Percentiles rank a stretch among this genome's conserved stretches.
phyloP scores from a whole-genome alignment of 2,888 invertebrate species.

The Drosophila recens region DNA sequence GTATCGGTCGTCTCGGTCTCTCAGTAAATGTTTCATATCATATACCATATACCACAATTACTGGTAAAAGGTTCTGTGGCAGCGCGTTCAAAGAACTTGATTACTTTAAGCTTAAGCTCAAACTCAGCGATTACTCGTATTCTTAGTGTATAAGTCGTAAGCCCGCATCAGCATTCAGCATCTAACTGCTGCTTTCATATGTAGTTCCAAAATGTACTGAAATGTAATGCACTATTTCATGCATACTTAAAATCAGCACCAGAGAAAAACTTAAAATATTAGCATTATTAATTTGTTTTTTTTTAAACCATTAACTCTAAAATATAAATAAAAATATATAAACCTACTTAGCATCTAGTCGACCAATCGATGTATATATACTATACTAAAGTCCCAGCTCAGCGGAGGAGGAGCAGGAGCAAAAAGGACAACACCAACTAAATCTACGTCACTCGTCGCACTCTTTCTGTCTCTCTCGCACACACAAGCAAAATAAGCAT shows the following conservation, averaged over 20 bases:
- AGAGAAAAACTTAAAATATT: constrained; percentile 22
- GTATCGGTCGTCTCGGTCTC: constrained; percentile 67
- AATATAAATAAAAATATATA: constrained; percentile 37
- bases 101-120: constrained; percentile 40
- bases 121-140: constrained; percentile 28
- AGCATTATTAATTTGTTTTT: constrained; percentile 38
- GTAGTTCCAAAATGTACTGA: constrained; percentile 39
- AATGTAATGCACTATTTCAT: constrained; percentile 53
- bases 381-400: constrained; percentile 46
- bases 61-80: constrained; percentile 38
- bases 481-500: constrained; percentile 48
- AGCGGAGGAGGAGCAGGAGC: constrained; percentile 56
- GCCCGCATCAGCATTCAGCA: constrained; percentile 54
- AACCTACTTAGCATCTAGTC: constrained; percentile 54
- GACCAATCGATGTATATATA: constrained; percentile 25
- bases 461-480: constrained; percentile 38
- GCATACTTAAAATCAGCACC: constrained; percentile 36
- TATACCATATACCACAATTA: not conserved
- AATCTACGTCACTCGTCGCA: constrained; percentile 57
- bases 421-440: constrained; percentile 55
- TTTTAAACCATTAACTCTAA: constrained; percentile 49
- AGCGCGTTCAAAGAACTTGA: constrained; percentile 62
- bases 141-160: constrained; percentile 57
- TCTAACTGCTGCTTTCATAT: constrained; percentile 30
- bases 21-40: constrained; percentile 42